These are phyloP conservation scores for Caenorhabditis sp. DNA, from an alignment of 2,888 invertebrate genomes.

Conservation along the genomic window DNA sequence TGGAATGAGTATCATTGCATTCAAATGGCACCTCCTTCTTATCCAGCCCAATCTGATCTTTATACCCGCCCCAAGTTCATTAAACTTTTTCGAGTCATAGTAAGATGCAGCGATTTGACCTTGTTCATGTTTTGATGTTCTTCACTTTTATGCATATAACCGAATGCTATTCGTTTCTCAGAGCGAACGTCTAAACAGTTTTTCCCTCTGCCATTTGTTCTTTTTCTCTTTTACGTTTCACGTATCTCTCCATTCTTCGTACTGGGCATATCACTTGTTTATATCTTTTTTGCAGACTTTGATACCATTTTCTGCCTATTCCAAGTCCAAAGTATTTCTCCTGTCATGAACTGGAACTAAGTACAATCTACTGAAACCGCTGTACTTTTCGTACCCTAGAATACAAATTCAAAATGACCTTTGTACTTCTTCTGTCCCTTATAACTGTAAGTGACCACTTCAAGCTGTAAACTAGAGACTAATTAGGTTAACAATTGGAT, in stretches of 20 bases:
- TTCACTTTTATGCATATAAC: slow-evolving; percentile 20
- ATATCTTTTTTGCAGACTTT: slow-evolving; percentile 32
- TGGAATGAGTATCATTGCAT: slow-evolving; percentile 34
- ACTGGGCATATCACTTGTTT: slow-evolving; percentile 29
- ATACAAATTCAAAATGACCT: slow-evolving; percentile 14
- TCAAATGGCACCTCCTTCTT: slow-evolving; percentile 3
- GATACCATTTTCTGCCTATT: background rate
- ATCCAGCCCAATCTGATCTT: slow-evolving; percentile 27
- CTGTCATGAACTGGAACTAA: slow-evolving; percentile 12
- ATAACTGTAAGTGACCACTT: slow-evolving; percentile 34
- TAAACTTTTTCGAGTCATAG: slow-evolving; percentile 5
- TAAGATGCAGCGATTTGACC: slow-evolving; percentile 7
- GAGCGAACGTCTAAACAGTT: slow-evolving; percentile 29
- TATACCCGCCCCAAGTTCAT: slow-evolving; percentile 41
- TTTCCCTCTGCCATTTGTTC: slow-evolving; percentile 35
- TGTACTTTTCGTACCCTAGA: background rate
- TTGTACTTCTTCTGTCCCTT: background rate
- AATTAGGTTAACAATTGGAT: background rate
- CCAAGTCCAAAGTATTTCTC: background rate
- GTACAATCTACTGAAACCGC: background rate
- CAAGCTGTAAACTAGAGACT: slow-evolving; percentile 4
- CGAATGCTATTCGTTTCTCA: background rate
- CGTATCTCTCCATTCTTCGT: slow-evolving; percentile 14
- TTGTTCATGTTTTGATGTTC: slow-evolving; percentile 20
- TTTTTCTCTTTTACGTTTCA: background rate